These are phyloP conservation scores for Perizoma flavofasciatum DNA, from an alignment of 2,888 invertebrate genomes.

Conservation along the genomic window DNA sequence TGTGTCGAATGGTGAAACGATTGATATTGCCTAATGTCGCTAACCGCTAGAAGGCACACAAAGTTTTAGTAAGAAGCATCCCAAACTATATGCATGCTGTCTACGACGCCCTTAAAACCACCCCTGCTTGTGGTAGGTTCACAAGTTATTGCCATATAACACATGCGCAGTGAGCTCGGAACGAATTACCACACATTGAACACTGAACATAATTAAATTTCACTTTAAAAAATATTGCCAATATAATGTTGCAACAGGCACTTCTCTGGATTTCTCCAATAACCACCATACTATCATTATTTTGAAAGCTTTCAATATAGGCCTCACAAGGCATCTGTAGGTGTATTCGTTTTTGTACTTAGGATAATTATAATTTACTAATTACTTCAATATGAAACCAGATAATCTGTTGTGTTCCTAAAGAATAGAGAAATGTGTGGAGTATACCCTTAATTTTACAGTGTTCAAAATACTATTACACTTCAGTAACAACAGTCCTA, in stretches of 20 bases:
- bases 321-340: conserved; percentile 72
- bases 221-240: conserved; percentile 81
- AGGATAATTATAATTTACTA: conserved; percentile 63
- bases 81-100: conserved; percentile 63
- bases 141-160: conserved; percentile 35
- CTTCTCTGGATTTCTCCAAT: conserved; percentile 83
- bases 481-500: conserved; percentile 70
- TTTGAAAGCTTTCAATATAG: conserved; percentile 72
- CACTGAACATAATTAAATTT: conserved; percentile 69
- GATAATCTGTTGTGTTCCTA: conserved; percentile 62
- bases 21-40: conserved; percentile 79
- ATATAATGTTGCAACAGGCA: conserved; percentile 82
- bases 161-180: conserved; percentile 36
- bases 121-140: conserved; percentile 20
- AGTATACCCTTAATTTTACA: conserved; percentile 60
- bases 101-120: conserved; percentile 37
- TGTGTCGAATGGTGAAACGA: conserved; percentile 66
- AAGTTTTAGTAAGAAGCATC: conserved; percentile 83
- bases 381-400: conserved; percentile 54
- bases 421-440: conserved; percentile 61
- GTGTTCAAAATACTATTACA: conserved; percentile 67
- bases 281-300: conserved; percentile 75
- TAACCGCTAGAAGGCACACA: conserved; percentile 84
- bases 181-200: conserved; percentile 56
- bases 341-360: conserved; percentile 71